Evolutionary conservation across 2,888 invertebrate genomes (phyloP), one percentile per base, ranked within the genome.

Genomic region (Lochmaea capreae): DNA sequence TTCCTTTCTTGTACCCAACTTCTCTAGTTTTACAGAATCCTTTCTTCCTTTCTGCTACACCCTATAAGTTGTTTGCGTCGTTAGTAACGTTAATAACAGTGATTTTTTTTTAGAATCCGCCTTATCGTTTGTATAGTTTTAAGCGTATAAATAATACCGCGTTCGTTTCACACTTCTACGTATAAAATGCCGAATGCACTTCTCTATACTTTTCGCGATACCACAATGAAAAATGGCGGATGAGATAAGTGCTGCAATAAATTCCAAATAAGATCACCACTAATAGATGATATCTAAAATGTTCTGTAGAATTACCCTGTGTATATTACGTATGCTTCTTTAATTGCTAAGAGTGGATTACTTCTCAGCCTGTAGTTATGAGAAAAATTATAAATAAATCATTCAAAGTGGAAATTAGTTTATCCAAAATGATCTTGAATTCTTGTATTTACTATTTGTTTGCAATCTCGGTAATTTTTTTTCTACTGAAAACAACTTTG

Each of bases 221-320:
- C n/a, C 9, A n/a, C 33, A 61, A 33, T 63, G 43, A 63, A 63
- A 62, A 63, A 63, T 63, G 62, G 62, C 62, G 62, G 62, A 63
- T 39, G 62, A 63, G 39, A 63, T 63, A 63, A 63, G 33, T 63
- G 62, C 42, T 16, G 43, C 18, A 39, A 63, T 63, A 63, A 63
- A 63, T 63, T 63, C 18, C 62, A 43, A 63, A 42, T 43, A 63
- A 63, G 62, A 63, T 63, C 62, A 63, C 62, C 43, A 12, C 62
- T 63, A 63, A 63, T 16, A 63, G 62, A 63, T 63, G 62, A 63
- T 63, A 63, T 63, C 62, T 63, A 43, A 63, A 63, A 63, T 43
- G 43, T 63, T 63, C 62, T 12, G 42, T 43, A 63, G 42, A 63
- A 63, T 63, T 63, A 63, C 43, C 62, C 43, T 63, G 18, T 43